Conservation (phyloP, 1,140 invertebrate species). For the Leptoteleia sp. region DNA sequence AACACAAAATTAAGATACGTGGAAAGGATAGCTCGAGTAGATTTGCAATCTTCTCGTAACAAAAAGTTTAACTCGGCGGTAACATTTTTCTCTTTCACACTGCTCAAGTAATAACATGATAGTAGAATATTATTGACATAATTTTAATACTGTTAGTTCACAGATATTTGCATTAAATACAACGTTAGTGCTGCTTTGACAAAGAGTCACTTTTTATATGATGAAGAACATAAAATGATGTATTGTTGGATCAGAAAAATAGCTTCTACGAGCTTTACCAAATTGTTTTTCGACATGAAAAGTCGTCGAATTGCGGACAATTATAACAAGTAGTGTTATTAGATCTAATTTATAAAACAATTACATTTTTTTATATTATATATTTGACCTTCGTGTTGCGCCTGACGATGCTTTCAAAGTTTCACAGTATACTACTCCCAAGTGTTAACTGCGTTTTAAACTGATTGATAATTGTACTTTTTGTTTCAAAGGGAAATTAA, state of each 20-base stretch:
- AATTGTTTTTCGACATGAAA: conserved; percentile 75
- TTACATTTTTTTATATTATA: conserved; percentile 20
- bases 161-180: conserved; percentile 72
- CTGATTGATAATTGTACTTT: not conserved
- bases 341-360: conserved; percentile 20
- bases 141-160: conserved; percentile 33
- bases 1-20: conserved; percentile 34
- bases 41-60: not conserved
- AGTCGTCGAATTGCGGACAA: conserved; percentile 54
- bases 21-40: conserved; percentile 8
- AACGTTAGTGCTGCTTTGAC: conserved; percentile 69
- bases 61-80: conserved; percentile 9
- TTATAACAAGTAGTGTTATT: conserved; percentile 72
- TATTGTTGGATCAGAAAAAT: conserved; percentile 80
- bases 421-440: no score
- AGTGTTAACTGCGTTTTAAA: no score
- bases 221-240: conserved; percentile 68
- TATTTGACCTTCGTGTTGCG: no score
- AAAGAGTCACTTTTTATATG: conserved; percentile 76
- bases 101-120: not conserved
- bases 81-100: no score
- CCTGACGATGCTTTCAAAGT: no score
- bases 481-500: conserved; percentile 72
- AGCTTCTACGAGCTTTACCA: conserved; percentile 78
- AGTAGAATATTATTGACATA: conserved; percentile 17